Conservation (phyloP, 2,888 invertebrate species). For the Dorcus parallelipipedus region DNA sequence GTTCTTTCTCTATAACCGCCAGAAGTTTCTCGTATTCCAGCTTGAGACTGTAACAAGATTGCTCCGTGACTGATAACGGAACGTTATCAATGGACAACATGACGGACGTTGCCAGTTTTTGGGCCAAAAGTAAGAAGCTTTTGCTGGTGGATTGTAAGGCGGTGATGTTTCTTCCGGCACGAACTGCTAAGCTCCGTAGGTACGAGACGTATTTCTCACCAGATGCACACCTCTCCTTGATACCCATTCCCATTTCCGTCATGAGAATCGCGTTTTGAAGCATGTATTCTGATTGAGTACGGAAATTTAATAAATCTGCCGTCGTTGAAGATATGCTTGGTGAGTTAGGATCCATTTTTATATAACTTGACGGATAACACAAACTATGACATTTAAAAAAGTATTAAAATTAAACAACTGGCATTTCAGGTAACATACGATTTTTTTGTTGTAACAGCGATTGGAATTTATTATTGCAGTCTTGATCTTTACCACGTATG, state of each 20-base stretch:
- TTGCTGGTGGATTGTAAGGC: conserved; percentile 42
- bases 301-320: conserved; percentile 20
- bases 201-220: conserved; percentile 47
- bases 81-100: conserved; percentile 30
- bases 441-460: no score
- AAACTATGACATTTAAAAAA: no score
- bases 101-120: conserved; percentile 36
- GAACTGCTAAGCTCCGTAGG: conserved; percentile 41
- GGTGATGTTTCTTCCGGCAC: conserved; percentile 42
- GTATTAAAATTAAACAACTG: no score
- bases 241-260: conserved; percentile 47
- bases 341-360: background rate
- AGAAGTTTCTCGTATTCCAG: conserved; percentile 43
- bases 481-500: no score
- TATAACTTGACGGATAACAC: no score
- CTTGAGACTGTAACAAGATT: conserved; percentile 28
- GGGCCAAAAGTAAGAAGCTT: conserved; percentile 40
- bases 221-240: conserved; percentile 41
- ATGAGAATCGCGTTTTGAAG: conserved; percentile 43
- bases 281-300: conserved; percentile 37
- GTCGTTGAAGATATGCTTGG: background rate
- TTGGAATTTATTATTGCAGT: no score
- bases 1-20: conserved; percentile 42
- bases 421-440: no score
- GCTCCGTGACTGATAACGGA: conserved; percentile 21